Conservation (phyloP, 2,113 vertebrate genomes). For the Anseranas semipalmata region DNA sequence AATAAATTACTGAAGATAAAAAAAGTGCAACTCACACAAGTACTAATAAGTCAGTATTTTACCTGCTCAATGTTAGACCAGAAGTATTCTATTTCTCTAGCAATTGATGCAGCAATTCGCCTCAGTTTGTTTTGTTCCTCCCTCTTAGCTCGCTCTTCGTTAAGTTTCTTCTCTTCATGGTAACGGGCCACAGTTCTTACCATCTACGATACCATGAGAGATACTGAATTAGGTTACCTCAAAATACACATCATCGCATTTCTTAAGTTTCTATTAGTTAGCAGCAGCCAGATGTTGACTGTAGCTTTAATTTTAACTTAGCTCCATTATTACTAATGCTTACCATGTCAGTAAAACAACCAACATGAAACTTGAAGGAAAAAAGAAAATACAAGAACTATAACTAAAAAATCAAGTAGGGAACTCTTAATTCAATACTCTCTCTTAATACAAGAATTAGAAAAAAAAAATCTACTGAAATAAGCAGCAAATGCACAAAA, state of each 20-base stretch:
- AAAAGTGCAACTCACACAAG: background rate
- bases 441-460: background rate
- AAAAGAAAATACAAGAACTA: background rate
- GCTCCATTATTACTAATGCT: background rate
- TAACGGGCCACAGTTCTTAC: slow-evolving; percentile 90
- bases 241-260: background rate
- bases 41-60: background rate
- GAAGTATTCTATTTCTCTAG: slow-evolving; percentile 91
- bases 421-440: background rate
- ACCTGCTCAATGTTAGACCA: slow-evolving; percentile 95
- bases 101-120: slow-evolving; percentile 88
- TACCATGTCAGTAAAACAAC: background rate
- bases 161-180: slow-evolving; percentile 86
- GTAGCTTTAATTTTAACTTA: background rate
- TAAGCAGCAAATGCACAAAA: background rate
- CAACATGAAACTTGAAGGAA: background rate
- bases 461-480: background rate
- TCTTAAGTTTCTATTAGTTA: background rate
- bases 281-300: background rate
- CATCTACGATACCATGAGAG: slow-evolving; percentile 74
- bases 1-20: background rate
- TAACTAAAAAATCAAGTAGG: background rate
- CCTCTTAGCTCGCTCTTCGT: slow-evolving; percentile 81
- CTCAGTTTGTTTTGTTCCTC: slow-evolving; percentile 86
- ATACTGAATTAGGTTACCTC: background rate